Conservation (phyloP, 1,140 invertebrate genomes). For the Drosophila punjabiensis region DNA sequence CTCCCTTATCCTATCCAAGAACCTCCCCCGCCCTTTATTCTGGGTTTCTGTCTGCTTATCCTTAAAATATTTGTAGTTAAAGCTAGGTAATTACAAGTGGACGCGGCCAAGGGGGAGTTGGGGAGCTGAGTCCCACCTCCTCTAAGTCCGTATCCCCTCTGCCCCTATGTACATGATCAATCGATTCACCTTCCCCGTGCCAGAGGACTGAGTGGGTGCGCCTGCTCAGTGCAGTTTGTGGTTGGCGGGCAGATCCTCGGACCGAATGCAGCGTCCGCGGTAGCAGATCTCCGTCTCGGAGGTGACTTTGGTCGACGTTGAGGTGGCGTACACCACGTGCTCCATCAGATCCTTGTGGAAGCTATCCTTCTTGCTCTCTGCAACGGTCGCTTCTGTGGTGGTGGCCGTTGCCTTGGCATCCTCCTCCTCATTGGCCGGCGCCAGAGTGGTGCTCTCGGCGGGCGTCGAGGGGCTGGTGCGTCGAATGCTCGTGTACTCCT, state of each 20-base stretch:
- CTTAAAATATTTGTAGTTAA: constrained; percentile 75
- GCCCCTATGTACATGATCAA: constrained; percentile 65
- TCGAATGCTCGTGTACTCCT: constrained; percentile 84
- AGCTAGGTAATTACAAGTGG: constrained; percentile 77
- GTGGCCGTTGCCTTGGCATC: constrained; percentile 26
- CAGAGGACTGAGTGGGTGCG: background rate
- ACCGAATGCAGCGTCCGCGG: constrained; percentile 92
- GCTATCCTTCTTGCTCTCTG: constrained; percentile 64
- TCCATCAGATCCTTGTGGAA: constrained; percentile 85
- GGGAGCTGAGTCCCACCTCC: constrained; percentile 1
- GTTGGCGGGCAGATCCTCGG: constrained; percentile 85
- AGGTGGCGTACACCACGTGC: constrained; percentile 88
- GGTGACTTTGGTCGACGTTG: constrained; percentile 91
- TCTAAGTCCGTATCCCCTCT: constrained; percentile 35
- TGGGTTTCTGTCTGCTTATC: constrained; percentile 38
- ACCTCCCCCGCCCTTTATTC: background rate
- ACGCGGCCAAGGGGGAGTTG: constrained; percentile 33
- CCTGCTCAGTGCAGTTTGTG: constrained; percentile 79
- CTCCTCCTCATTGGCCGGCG: constrained; percentile 39
- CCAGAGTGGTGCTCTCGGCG: constrained; percentile 54
- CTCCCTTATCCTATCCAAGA: constrained; percentile 8
- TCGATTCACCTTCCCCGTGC: constrained; percentile 1
- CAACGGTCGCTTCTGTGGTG: constrained; percentile 66
- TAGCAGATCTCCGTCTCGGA: constrained; percentile 95
- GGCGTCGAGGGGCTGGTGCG: constrained; percentile 60